Evolutionary conservation across 2,888 invertebrate genomes (phyloP), one percentile per base, ranked within the genome.

Genomic region (Erannis defoliaria): DNA sequence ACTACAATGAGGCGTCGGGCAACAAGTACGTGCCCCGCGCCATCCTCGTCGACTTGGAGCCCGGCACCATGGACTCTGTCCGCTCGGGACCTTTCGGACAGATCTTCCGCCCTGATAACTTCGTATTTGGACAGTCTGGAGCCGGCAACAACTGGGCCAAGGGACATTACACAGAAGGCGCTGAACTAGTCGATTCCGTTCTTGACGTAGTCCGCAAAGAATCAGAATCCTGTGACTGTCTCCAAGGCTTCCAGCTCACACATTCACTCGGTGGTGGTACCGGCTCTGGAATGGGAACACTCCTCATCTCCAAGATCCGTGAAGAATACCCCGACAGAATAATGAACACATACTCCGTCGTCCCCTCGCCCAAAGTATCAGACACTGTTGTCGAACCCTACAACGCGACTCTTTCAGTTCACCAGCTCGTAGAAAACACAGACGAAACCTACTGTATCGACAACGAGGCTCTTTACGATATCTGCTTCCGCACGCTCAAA

Each of bases 281-380:
- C 66, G 93, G 93, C n/a, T 93, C 93, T 66, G 93, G 93, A 65
- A 93, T 93, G 93, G 93, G 93, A 33, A 93, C 98, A n/a, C 94
- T 98, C 23, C 94, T 98, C 51, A 98, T 98, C 80, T 97, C 97
- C 42, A 98, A 98, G 85, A 98, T 98, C 78, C 94, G 97, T 43
- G 98, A 98, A 85, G 98, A 98, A 80, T 98, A 97, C 84, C 98
- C 98, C 5, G 98, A 98, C 89, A 93, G 97, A 81, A 97, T 97
- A 59, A 97, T 97, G 97, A 97, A 97, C 92, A 96, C 96, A 64
- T 97, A 97, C 81, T 95, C 96, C 62, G 96, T 97, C 55, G 96
- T 97, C 84, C 97, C 97, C 70, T 96, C 96, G 68, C 97, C 97
- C 63, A 97, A 97, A 94, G 96, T 97, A 71, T 97, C 97, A 82